Evolutionary conservation across 2,888 invertebrate species (phyloP), one percentile per base, ranked within the genome.

Genomic region (Autographa gamma): DNA sequence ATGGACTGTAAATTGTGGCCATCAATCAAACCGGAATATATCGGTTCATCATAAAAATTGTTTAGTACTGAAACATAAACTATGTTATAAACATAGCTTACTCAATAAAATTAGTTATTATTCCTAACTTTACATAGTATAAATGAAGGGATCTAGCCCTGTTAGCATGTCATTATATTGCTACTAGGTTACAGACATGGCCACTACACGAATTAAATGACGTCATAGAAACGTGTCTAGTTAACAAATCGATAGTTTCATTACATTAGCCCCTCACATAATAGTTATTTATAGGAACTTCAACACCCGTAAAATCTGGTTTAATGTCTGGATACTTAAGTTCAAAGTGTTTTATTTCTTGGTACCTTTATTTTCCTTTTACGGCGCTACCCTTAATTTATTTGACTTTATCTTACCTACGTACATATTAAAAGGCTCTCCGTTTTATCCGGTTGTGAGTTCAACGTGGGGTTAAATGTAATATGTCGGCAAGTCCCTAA

Each of bases 231-330:
- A 60, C 52, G n/a, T 56, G 43, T 64, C 64, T 43, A 32, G 41
- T 69, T 52, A 62, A 63, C 31, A 66, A 74, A 81, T 83, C 73
- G 69, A 81, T 78, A 78, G 14, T 63, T 76, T 78, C 72, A 85
- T 74, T 77, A 83, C 69, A 70, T 77, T 69, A 69, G 41, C 60
- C 14, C 61, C 52, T 73, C 66, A 77, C 69, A 56, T 67, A 60
- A 71, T 48, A 6, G 52, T 65, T 76, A 74, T 69, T 69, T 71
- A 63, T 71, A 71, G 65, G 63, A 32, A 38, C 56, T 64, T 59
- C 43, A 62, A 62, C 54, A 16, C 7, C 61, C 38, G 41, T 71
- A 48, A 41, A 25, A 79, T 59, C 34, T 31, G 43, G 59, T 59
- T 34, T 48, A 19, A 5, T 19, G 60, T 11, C 16, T 34, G 2